These are phyloP conservation scores for Bombylius discolor DNA, from an alignment of 2,888 invertebrate species.

Conservation along the genomic window DNA sequence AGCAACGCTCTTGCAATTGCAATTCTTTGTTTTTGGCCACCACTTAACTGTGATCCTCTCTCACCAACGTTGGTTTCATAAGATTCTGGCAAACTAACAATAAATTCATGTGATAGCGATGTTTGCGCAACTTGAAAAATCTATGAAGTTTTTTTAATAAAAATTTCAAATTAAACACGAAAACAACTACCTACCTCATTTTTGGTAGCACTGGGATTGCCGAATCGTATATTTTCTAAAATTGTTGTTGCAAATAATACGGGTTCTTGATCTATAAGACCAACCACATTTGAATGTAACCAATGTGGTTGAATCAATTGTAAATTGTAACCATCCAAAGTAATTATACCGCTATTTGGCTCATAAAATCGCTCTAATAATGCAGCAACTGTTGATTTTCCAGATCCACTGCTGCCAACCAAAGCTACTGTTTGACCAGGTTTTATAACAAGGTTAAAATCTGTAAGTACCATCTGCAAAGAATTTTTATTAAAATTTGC, in stretches of 20 bases:
- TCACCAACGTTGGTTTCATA: conserved; percentile 83
- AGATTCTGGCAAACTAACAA: conserved; percentile 63
- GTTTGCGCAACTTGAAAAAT: conserved; percentile 58
- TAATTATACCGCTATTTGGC: conserved; percentile 30
- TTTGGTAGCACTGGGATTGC: conserved; percentile 54
- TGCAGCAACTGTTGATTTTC: conserved; percentile 85
- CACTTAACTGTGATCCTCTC: conserved; percentile 80
- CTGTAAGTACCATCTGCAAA: conserved; percentile 55
- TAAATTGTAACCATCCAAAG: conserved; percentile 32
- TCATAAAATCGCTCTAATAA: conserved; percentile 66
- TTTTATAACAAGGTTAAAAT: conserved; percentile 69
- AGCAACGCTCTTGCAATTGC: conserved; percentile 89
- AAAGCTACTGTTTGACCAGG: conserved; percentile 85
- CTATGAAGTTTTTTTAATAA: conserved; percentile 35
- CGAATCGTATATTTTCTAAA: conserved; percentile 88
- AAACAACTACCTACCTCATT: conserved; percentile 42
- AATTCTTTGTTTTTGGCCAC: conserved; percentile 89
- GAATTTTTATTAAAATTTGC: too few relatives aligned
- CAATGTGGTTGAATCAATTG: conserved; percentile 49
- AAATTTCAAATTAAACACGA: not conserved
- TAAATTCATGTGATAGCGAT: conserved; percentile 90
- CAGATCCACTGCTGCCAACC: conserved; percentile 87
- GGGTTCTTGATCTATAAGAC: conserved; percentile 88
- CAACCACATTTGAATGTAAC: conserved; percentile 71
- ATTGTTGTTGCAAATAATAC: conserved; percentile 84